Base-by-base conservation (phyloP, 1,140 invertebrate species). In the Papilio glaucus region DNA sequence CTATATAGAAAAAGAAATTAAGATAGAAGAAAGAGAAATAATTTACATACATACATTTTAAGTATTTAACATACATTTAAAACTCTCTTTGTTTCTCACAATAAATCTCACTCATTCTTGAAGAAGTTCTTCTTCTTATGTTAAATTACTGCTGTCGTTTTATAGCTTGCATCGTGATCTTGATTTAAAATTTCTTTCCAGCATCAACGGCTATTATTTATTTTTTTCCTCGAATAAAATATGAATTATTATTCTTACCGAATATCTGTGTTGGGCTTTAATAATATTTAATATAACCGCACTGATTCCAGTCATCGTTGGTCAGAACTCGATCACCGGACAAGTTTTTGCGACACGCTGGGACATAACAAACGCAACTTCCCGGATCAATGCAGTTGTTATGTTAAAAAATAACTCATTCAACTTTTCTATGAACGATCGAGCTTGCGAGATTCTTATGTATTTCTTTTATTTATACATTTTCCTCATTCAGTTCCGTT, bases 331-430 rank as follows among this genome's bases (percentile, higher is more conserved):
- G 21, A 57, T 57, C 49, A 57, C 21, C 21, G 49, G 49, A 53
- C 45, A 24, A 57, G 49, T 57, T 57, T 57, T 57, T 57, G 49
- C 49, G 24, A 24, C 6, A 49, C 49, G 5, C 24, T 26, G 21
- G n/a, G n/a, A 24, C 21, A 62, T 62, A 37, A 63, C 62, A 65
- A 65, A 39, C 62, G 62, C 62, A 65, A 65, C 62, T 65, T 65
- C 62, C 62, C 62, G 62, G 33, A 65, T 65, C 37, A 39, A n/a
- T n/a, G 18, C 62, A 65, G 33, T 63, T 63, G 33, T 65, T 38
- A 21, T 39, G 62, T 65, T 65, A 41, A 65, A 37, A 65, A 65
- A 65, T 65, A 65, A 65, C 15, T 65, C 29, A 65, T 65, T 65
- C 62, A 62, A 62, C 61, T 62, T 65, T 39, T 65, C 62, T 65